Evolutionary conservation across 2,888 invertebrate species (phyloP).

Genomic region (Heliconius erato): DNA sequence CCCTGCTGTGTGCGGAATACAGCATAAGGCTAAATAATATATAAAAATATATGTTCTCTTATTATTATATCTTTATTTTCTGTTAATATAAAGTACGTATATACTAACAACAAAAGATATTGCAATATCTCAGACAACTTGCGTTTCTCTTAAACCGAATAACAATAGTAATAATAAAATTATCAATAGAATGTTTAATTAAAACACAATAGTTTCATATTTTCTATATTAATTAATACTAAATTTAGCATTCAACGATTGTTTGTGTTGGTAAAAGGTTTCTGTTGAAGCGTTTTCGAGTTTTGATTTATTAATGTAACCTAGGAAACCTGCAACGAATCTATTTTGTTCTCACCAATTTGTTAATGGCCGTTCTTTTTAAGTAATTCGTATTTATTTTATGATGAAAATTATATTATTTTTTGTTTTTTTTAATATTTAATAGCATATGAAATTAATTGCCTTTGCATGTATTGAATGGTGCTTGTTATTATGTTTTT

Average conservation of each 20-base stretch:
- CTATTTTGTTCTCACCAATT: slow-evolving; percentile 16
- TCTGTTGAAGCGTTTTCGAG: slow-evolving; percentile 10
- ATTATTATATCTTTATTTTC: too few relatives aligned
- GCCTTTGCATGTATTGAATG: neutral
- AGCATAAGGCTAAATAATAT: too few relatives aligned
- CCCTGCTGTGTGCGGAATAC: too few relatives aligned
- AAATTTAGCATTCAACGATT: slow-evolving; percentile 10
- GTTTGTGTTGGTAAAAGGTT: slow-evolving; percentile 23
- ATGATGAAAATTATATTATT: neutral
- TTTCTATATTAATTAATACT: slow-evolving; percentile 19
- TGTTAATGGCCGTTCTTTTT: neutral
- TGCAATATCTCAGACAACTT: neutral
- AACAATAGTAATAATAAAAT: neutral
- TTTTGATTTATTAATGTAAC: slow-evolving; percentile 24
- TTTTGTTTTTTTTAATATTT: neutral
- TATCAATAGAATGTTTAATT: neutral
- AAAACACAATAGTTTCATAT: slow-evolving; percentile 6
- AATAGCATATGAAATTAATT: neutral
- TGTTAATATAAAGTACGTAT: neutral
- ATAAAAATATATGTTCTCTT: too few relatives aligned
- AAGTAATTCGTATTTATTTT: slow-evolving; percentile 9
- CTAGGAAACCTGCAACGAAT: slow-evolving; percentile 21
- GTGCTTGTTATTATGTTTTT: neutral
- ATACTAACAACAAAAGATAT: too few relatives aligned
- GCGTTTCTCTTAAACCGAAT: too few relatives aligned